Percentiles rank a stretch among this genome's conserved stretches.
phyloP scores from a whole-genome alignment of 1,140 invertebrate species.

The Drosophila bocqueti region DNA sequence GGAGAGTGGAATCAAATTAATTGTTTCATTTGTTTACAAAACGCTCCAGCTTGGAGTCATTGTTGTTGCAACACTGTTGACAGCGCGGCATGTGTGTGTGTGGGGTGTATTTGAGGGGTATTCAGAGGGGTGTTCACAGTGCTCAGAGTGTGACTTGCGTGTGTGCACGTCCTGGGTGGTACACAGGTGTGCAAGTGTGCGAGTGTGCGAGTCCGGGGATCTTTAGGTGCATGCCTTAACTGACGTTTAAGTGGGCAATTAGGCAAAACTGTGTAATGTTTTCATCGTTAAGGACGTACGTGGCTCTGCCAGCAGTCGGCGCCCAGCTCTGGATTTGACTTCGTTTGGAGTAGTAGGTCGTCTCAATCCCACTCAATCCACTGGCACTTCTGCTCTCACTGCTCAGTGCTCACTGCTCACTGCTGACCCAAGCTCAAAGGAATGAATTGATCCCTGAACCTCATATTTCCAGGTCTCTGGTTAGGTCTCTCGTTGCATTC shows the following conservation, averaged over 20 bases:
- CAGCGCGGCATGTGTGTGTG: neutral
- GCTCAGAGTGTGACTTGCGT: neutral
- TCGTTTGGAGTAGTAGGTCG: neutral
- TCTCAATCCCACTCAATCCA: neutral
- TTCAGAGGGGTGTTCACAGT: too few relatives aligned
- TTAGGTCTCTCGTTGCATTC: neutral
- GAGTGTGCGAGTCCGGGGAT: neutral
- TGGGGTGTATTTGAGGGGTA: neutral
- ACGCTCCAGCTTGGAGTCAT: conserved; percentile 26
- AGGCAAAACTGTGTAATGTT: conserved; percentile 71
- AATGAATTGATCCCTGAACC: conserved; percentile 1
- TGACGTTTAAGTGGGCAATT: conserved; percentile 73
- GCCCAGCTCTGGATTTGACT: neutral
- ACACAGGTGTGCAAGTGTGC: neutral
- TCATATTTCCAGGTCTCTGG: neutral
- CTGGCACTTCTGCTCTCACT: too few relatives aligned
- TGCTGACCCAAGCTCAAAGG: neutral
- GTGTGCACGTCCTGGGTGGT: neutral
- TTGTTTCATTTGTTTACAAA: conserved; percentile 77
- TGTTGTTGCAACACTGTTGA: conserved; percentile 52
- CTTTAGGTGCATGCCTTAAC: conserved; percentile 32
- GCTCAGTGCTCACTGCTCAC: neutral
- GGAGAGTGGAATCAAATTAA: conserved; percentile 74
- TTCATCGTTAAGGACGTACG: conserved; percentile 45
- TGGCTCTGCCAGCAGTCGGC: neutral